Base-by-base conservation (phyloP, 1,140 invertebrate genomes). In the Drosophila azteca region DNA sequence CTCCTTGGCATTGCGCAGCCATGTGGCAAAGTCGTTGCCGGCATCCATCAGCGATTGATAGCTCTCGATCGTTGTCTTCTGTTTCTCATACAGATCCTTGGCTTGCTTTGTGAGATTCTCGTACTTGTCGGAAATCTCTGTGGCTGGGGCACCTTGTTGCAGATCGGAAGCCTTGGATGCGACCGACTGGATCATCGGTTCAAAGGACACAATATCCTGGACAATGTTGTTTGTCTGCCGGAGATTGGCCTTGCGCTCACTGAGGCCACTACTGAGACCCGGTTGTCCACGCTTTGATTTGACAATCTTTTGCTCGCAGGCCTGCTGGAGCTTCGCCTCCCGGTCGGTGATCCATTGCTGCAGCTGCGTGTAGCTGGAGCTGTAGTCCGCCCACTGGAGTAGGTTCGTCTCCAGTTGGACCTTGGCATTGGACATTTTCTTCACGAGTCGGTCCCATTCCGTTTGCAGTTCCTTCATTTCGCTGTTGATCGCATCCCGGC, bases 271-370 rank as follows among this genome's bases (percentile, higher is more conserved):
- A 73, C 95, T 96, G 2, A 97, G 92, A 39, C 96, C 96, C 9
- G 94, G 94, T 77, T 95, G 93, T 2, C 94, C 95, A 72, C 95
- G 95, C 77, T 95, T 95, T 3, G 95, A 95, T 85, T 96, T 96
- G 0, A 94, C 94, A n/a, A 96, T 94, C 91, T 96, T 97, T 74
- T 96, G 95, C 87, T 97, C 97, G 89, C 96, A 96, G 9, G 98
- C 96, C 93, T 98, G 96, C 93, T 98, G 97, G n/a, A 99, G 91
- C 93, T 98, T 97, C 0, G 96, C 96, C 92, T 99, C 97, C 72
- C 97, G 94, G 79, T 99, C 98, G 41, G 95, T 96, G n/a, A 99
- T 97, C 97, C 98, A 98, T 93, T 98, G 96, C 90, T 98, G 95
- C 5, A 99, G 92, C 83, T 98, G 97, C 11, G 96, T 95, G 77